These are phyloP conservation scores for Pelmatolapia mariae DNA, from an alignment of 2,113 vertebrate genomes.

Conservation along the genomic window DNA sequence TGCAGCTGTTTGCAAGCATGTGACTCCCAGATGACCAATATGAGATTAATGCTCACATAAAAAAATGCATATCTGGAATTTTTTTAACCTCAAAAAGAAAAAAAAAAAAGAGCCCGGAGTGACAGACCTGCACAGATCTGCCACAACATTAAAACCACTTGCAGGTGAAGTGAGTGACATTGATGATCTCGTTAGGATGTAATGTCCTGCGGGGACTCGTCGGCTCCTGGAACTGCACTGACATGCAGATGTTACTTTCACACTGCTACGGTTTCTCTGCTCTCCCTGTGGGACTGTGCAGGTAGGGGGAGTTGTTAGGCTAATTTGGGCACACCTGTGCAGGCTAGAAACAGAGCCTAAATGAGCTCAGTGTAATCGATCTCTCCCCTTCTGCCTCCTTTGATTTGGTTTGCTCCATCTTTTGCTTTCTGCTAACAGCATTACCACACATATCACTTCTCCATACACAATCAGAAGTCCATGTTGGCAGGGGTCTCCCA, in stretches of 20 bases:
- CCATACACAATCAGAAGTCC: not conserved
- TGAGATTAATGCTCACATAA: not conserved
- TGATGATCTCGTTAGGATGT: not conserved
- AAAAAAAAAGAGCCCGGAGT: not conserved
- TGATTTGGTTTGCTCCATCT: not conserved
- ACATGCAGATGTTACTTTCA: not conserved
- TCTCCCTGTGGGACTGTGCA: not conserved
- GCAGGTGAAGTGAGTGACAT: not conserved
- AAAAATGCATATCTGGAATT: not conserved
- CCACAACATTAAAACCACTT: not conserved
- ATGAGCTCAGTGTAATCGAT: accelerated
- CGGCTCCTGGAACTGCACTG: not conserved
- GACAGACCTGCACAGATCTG: not conserved
- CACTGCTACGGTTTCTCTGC: not conserved
- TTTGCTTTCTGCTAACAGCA: not conserved
- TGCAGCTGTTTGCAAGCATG: not conserved
- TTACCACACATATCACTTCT: not conserved
- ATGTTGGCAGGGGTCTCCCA: not conserved
- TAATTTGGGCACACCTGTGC: not conserved
- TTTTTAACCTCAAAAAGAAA: not conserved
- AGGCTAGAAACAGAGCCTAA: not conserved
- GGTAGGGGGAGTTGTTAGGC: not conserved
- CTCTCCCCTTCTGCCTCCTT: not conserved
- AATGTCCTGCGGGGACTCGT: not conserved
- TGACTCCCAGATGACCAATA: not conserved